Evolutionary conservation across 2,113 vertebrate genomes (phyloP), one percentile per base, ranked within the genome.

Genomic region (Trichomycterus rosablanca): DNA sequence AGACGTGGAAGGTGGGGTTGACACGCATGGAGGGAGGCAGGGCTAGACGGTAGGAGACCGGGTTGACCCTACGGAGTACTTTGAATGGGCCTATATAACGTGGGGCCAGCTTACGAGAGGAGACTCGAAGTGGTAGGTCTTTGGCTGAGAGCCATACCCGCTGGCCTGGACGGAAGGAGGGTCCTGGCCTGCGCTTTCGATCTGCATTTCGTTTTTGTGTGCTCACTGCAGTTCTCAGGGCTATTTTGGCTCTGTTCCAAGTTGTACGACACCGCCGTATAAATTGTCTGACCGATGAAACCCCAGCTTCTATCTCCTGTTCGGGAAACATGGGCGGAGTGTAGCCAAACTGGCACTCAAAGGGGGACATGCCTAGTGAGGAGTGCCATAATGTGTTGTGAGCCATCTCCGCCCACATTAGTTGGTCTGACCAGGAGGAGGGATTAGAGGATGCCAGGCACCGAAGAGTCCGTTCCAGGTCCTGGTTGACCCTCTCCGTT

Each of bases 301-400:
- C 12, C 4, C 15, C n/a, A 1, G 42, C 35, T 7, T 67, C 64
- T 1, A 2, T 7, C 12, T 59, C 37, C 10, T 66, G 63, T 1
- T 54, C 20, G 1, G 15, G 28, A 15, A 64, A 40, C 2, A 59
- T 11, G 24, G 23, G 4, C 3, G 20, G 12, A 40, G 22, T 24
- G 30, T 56, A 56, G 19, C 34, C 19, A 14, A 56, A 42, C 35
- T 56, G 53, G 19, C 53, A 56, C 20, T 42, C 53, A 7, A 56
- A 56, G 22, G 53, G 53, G 19, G 53, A 42, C 53, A 40, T 56
- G 35, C 53, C 53, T 0, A 39, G 7, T 11, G 53, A 26, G 8
- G 34, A 24, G 15, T 40, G 37, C 7, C 37, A 40, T 5, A 40
- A 5, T 14, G 11, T 40, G 14, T 40, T 7, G 15, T 40, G 37